Evolutionary conservation across 1,140 invertebrate genomes (phyloP), one percentile per base, ranked within the genome.

Genomic region (Drosophila bipectinata): DNA sequence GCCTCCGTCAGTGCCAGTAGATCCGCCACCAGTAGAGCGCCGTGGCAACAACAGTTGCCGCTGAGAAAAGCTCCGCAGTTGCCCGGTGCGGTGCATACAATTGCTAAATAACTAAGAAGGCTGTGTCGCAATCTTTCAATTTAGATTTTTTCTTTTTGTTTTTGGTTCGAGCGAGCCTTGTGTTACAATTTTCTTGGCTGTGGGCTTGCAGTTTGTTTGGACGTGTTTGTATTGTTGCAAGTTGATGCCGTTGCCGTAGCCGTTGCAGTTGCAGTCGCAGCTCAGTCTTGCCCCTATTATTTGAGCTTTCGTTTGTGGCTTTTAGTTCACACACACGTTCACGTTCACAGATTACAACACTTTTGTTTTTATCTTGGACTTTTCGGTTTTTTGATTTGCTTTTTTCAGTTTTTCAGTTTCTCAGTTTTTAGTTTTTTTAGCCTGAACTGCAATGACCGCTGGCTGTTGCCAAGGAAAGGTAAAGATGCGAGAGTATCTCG

Each of bases 71-170:
- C 62, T 71, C 68, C 69, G 78, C 69, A 3, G 41, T 44, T 44
- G 41, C 41, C 41, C 41, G 41, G 41, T 77, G 73, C 63, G 56
- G 59, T 71, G 74, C 66, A 75, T 79, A 82, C 79, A 87, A 88
- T 78, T 63, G 58, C 63, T 64, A 78, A 52, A 55, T 73, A 59
- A 76, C 59, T 64, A 80, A 71, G 59, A 72, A 84, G 60, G 67
- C 63, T 81, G 68, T 85, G 74, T 85, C 52, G 82, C 75, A 85
- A 85, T 85, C 32, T 82, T 88, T 72, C 62, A 78, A 75, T 78
- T 87, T 71, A 78, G 73, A 85, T 82, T 78, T 85, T 78, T 79
- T 66, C 32, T 10, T 68, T 57, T 73, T 21, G 74, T 60, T 64
- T 63, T 32, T 41, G 12, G 12, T 41, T 41, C 47, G 26, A 48